Evolutionary conservation across 2,888 invertebrate genomes (phyloP).

Genomic region (Drosophila longiperda): DNA sequence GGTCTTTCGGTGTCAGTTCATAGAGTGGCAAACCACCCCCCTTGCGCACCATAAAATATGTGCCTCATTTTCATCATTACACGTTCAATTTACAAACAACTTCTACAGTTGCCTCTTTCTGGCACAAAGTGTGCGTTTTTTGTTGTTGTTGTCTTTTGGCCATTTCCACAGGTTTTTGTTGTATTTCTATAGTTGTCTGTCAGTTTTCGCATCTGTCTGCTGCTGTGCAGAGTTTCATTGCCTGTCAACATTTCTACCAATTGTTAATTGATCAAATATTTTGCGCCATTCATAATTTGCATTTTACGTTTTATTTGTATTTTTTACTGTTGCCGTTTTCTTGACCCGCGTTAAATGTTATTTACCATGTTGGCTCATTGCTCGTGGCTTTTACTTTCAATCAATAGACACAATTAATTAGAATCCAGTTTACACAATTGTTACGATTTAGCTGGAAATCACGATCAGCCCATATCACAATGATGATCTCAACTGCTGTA

Average conservation of each 20-base stretch:
- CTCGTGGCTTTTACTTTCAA: conserved; percentile 68
- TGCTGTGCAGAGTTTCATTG: conserved; percentile 57
- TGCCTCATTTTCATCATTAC: conserved; percentile 72
- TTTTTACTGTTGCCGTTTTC: conserved; percentile 33
- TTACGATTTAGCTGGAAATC: conserved; percentile 12
- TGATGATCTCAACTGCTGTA: conserved; percentile 24
- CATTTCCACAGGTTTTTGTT: conserved; percentile 38
- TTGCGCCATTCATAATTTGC: conserved; percentile 43
- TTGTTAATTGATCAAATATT: conserved; percentile 69
- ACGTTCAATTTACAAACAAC: conserved; percentile 59
- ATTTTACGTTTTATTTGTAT: conserved; percentile 22
- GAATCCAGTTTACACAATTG: conserved; percentile 15
- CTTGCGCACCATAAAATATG: background rate
- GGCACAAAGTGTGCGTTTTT: conserved; percentile 43
- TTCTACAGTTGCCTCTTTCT: conserved; percentile 63
- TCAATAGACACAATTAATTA: conserved; percentile 42
- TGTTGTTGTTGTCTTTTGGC: no score
- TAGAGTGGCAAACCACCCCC: background rate
- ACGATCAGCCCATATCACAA: conserved; percentile 1
- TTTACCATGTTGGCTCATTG: conserved; percentile 15
- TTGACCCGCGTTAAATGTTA: conserved; percentile 40
- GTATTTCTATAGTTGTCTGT: conserved; percentile 72
- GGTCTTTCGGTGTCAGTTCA: conserved; percentile 22
- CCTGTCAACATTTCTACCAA: conserved; percentile 52
- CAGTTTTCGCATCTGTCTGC: conserved; percentile 76